Conservation (phyloP, 2,113 vertebrate genomes). For the Emydocephalus ijimae region DNA sequence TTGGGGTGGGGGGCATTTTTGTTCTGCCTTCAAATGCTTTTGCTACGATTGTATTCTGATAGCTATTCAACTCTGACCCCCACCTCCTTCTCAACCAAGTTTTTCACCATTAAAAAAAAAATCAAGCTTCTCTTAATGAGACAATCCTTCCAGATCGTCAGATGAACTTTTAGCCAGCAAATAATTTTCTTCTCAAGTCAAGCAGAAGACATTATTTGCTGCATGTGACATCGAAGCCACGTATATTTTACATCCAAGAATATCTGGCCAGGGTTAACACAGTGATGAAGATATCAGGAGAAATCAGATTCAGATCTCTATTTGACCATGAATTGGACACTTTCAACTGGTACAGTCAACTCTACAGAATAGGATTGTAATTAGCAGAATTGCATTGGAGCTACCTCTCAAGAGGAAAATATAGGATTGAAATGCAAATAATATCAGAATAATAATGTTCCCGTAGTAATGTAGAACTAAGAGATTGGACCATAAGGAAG, state of each 20-base stretch:
- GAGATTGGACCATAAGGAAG: too few species aligned
- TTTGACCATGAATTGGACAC: too few species aligned
- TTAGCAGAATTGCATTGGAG: too few species aligned
- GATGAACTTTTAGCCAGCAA: constrained; percentile 60
- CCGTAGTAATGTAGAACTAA: too few species aligned
- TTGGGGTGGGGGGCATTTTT: fast-evolving
- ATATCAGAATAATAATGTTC: too few species aligned
- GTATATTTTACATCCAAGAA: constrained; percentile 35
- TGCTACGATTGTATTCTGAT: constrained; percentile 55
- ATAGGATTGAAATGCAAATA: too few species aligned
- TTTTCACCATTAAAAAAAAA: constrained; percentile 59
- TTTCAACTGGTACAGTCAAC: too few species aligned
- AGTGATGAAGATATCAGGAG: too few species aligned
- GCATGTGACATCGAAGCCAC: not conserved
- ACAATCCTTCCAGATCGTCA: constrained; percentile 74
- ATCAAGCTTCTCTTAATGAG: constrained; percentile 59
- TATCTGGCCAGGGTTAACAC: not conserved
- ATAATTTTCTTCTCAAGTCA: constrained; percentile 42
- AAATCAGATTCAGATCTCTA: too few species aligned
- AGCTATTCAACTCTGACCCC: constrained; percentile 67
- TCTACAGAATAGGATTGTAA: too few species aligned
- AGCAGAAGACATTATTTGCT: constrained; percentile 38
- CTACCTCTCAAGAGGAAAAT: too few species aligned
- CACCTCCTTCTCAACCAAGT: constrained; percentile 67
- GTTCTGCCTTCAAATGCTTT: constrained; percentile 1